Base-by-base conservation (phyloP, 2,888 invertebrate species). In the Vesta saturnalis region DNA sequence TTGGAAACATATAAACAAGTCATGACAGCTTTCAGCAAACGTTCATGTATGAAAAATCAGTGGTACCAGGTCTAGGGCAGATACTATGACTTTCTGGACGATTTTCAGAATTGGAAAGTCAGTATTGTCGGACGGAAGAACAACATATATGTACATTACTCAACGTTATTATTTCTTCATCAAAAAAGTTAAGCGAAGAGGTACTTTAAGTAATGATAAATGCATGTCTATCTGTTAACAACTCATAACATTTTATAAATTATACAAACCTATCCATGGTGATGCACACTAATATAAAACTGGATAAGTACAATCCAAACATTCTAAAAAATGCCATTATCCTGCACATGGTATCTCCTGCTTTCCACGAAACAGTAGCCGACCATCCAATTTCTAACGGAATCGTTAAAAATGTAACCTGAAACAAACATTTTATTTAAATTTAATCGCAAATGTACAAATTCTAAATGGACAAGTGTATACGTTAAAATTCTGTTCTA, bases 361-460 rank as follows among this genome's bases (percentile, higher is more conserved):
- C 94, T 79, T 88, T 87, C 96, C 96, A 96, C 76, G 90, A 89
- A 60, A 96, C 96, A 1, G 95, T 95, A 69, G 88, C 88, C 0
- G 94, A 91, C 95, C 96, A 96, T 75, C 89, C 93, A 64, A 95
- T 95, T 87, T 96, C 95, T 80, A 94, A 83, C 19, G 96, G 95
- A 94, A 96, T 95, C 90, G 94, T 91, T 62, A 95, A 86, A 81
- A 95, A 92, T 60, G 95, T 94, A 58, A 94, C 93, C 93, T 93
- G 85, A 23, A 83, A 82, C 71, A 16, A 58, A 58, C n/a, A 21
- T 6, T n/a, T n/a, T 39, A 39, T 39, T n/a, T 6, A n/a, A 39
- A 39, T 39, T n/a, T n/a, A 1, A 39, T n/a, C 23, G 23, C 3
- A 23, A 23, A 23, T 3, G 23, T 23, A n/a, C n/a, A n/a, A n/a